Evolutionary conservation across 37 sponge, comb jelly and placozoan genomes (phyloP).

Genomic region (Spongia lamella): DNA sequence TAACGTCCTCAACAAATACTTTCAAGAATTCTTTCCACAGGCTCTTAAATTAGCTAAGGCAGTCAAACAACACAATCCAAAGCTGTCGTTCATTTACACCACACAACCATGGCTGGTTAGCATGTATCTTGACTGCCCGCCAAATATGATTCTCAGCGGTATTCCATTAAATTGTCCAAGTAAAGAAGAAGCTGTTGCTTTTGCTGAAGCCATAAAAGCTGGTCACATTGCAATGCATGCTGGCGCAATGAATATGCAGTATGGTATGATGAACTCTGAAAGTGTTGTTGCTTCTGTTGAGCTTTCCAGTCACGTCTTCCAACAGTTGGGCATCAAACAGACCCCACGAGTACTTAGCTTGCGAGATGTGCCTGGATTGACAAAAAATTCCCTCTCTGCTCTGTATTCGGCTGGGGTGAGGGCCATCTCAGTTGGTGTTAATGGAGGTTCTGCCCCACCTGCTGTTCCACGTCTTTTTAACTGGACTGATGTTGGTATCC

Average conservation of each 20-base stretch:
- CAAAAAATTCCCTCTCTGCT: slow-evolving; percentile 20
- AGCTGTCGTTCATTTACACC: slow-evolving; percentile 63
- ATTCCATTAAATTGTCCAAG: slow-evolving; percentile 49
- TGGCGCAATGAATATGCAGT: slow-evolving; percentile 72
- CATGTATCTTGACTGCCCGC: slow-evolving; percentile 77
- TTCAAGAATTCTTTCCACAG: slow-evolving; percentile 59
- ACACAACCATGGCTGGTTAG: slow-evolving; percentile 72
- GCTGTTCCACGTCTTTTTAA: slow-evolving; percentile 59
- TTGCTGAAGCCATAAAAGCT: slow-evolving; percentile 9
- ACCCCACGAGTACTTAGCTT: slow-evolving; percentile 34
- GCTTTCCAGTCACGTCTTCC: slow-evolving; percentile 4
- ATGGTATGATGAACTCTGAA: slow-evolving; percentile 50
- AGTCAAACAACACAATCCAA: background rate
- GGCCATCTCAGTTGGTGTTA: slow-evolving; percentile 71
- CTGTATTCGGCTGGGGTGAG: background rate
- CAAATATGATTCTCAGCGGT: slow-evolving; percentile 49
- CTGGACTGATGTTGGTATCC: slow-evolving; percentile 28
- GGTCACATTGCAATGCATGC: slow-evolving; percentile 60
- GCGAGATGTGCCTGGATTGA: slow-evolving; percentile 70
- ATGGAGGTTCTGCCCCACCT: slow-evolving; percentile 66
- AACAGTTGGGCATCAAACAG: background rate
- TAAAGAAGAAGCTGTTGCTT: slow-evolving; percentile 4
- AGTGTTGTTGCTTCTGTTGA: slow-evolving; percentile 24
- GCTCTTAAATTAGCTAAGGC: slow-evolving; percentile 31
- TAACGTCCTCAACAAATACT: slow-evolving; percentile 62